These are phyloP conservation scores for Microtus ochrogaster DNA, from an alignment of 2,113 vertebrate species.

Conservation along the genomic window DNA sequence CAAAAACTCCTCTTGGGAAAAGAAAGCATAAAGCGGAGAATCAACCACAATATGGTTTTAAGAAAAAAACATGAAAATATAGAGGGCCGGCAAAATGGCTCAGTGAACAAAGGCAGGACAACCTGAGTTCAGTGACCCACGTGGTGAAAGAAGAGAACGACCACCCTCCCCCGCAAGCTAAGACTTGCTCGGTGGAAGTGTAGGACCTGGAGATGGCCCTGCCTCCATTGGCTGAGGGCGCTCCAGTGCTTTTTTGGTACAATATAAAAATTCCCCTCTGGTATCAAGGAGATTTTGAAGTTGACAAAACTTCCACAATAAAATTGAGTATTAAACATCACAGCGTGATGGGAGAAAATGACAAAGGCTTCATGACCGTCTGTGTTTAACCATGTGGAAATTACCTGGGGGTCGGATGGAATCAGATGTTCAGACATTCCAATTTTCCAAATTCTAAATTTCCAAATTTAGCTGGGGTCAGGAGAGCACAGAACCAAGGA, in stretches of 20 bases:
- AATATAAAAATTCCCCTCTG: background rate
- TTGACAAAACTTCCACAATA: background rate
- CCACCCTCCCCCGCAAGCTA: background rate
- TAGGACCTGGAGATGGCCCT: background rate
- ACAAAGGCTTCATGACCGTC: background rate
- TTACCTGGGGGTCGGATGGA: background rate
- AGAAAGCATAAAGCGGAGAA: background rate
- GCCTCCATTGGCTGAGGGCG: background rate
- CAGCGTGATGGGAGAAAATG: background rate
- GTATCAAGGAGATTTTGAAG: conserved; percentile 31
- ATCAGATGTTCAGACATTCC: background rate
- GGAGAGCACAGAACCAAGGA: background rate
- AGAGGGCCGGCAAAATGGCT: background rate
- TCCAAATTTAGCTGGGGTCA: background rate
- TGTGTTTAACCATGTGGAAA: background rate
- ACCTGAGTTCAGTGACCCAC: background rate
- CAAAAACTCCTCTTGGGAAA: background rate
- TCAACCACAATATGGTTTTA: background rate
- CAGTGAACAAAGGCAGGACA: background rate
- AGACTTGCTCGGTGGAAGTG: background rate
- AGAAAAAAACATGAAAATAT: background rate
- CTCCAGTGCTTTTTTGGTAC: background rate
- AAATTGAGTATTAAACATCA: background rate
- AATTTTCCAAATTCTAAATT: background rate
- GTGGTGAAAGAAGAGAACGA: background rate